phyloP scores from a whole-genome alignment of 2,888 invertebrate species.

The Eurytoma adleriae region DNA sequence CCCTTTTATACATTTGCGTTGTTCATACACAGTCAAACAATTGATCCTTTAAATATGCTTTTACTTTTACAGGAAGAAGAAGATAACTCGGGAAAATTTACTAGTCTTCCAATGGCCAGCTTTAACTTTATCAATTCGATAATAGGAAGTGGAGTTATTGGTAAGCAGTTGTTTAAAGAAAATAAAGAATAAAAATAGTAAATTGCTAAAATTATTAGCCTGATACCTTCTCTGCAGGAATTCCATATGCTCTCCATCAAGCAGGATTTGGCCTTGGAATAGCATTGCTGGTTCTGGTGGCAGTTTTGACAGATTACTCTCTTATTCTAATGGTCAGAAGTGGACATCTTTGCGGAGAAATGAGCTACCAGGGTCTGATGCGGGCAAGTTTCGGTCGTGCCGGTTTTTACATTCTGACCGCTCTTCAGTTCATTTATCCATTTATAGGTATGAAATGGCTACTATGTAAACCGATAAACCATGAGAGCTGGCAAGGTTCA shows the following conservation, averaged over 20 bases:
- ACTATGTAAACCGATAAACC: too few relatives aligned
- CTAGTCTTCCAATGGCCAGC: slow-evolving; percentile 85
- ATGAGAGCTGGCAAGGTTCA: too few relatives aligned
- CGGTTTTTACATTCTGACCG: slow-evolving; percentile 86
- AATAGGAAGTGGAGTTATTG: slow-evolving; percentile 91
- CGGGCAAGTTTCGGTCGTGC: slow-evolving; percentile 87
- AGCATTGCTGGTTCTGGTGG: slow-evolving; percentile 83
- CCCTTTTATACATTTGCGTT: neutral
- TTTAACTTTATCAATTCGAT: slow-evolving; percentile 94
- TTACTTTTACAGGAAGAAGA: slow-evolving; percentile 71
- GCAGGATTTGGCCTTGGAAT: slow-evolving; percentile 89
- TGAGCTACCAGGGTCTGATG: slow-evolving; percentile 88
- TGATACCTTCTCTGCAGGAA: slow-evolving; percentile 75
- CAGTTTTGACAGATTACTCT: slow-evolving; percentile 88
- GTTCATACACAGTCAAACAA: neutral
- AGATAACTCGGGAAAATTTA: slow-evolving; percentile 80
- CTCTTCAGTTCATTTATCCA: slow-evolving; percentile 89
- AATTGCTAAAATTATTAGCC: neutral
- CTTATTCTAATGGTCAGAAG: slow-evolving; percentile 86
- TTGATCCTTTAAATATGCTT: neutral
- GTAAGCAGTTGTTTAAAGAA: slow-evolving; percentile 77
- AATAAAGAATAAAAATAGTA: too few relatives aligned
- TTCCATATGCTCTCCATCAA: slow-evolving; percentile 88
- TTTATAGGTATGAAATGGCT: slow-evolving; percentile 82
- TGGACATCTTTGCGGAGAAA: slow-evolving; percentile 86